Base-by-base conservation (phyloP, 92 coral and sea anemone genomes). In the Phenganax stokvisi region DNA sequence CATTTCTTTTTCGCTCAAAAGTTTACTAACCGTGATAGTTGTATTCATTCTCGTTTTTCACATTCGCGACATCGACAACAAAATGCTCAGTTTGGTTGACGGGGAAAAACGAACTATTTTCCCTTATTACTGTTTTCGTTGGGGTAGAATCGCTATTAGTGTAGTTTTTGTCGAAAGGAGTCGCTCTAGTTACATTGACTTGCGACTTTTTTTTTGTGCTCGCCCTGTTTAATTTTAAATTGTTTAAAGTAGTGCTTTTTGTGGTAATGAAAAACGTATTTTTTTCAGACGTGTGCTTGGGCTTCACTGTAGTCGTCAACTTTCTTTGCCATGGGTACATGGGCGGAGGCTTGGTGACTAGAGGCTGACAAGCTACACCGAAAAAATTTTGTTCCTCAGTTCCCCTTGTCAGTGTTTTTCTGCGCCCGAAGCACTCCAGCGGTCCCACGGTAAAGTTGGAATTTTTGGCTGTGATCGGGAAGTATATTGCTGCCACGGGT, bases 401-500 rank as follows among this genome's bases (percentile, higher is more conserved):
- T 31, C 61, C 82, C 3, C 82, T 72, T 4, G 82, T 78, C 72
- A 62, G 17, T 6, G 55, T 10, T 11, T 61, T 47, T 67, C 17
- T 78, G 25, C 72, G 66, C 27, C 97, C 98, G 72, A 90, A 90
- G 83, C 98, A 94, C 44, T 94, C 98, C 55, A 94, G 82, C 9
- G 96, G 96, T 30, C 98, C 98, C 11, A 94, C 89, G 30, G 91
- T 94, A 83, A 94, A 92, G 77, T 86, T 88, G 60, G 98, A 94
- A 56, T 83, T 66, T 10, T 77, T 58, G 0, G 97, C 97, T 67
- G 87, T 86, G 10, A 79, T 56, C 29, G 92, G 77, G 80, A 94
- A 92, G 75, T 84, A 93, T 51, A 94, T 75, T 87, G 85, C 72
- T 15, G 88, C 89, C 11, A 94, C 97, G 28, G 98, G 98, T 13